These are phyloP conservation scores for Pelodiscus sinensis DNA, from an alignment of 2,113 vertebrate species.

Conservation along the genomic window DNA sequence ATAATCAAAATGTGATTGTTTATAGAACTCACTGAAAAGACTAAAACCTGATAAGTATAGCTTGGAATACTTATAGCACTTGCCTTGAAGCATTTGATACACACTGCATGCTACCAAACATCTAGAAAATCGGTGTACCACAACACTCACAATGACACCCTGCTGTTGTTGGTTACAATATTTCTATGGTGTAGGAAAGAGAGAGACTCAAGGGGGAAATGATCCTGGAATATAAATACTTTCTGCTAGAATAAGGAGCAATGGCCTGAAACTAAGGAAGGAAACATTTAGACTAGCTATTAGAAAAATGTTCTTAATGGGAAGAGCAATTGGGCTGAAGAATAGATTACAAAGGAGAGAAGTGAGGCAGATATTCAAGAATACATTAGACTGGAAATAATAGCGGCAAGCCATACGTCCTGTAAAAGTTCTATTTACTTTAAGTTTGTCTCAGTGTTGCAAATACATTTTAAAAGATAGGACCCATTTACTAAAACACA, in stretches of 20 bases:
- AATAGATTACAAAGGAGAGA: conserved; percentile 51
- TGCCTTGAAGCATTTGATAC: conserved; percentile 59
- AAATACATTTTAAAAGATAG: neutral
- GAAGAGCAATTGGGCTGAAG: conserved; percentile 64
- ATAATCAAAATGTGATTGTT: neutral
- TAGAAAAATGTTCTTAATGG: conserved; percentile 68
- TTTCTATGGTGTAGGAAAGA: conserved; percentile 59
- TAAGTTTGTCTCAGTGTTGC: neutral
- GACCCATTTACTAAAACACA: neutral
- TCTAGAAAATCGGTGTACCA: neutral
- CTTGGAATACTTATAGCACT: conserved; percentile 36
- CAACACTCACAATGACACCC: conserved; percentile 21
- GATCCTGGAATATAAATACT: conserved; percentile 64
- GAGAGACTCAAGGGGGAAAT: conserved; percentile 59
- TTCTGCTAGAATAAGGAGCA: conserved; percentile 73
- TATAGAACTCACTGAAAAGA: conserved; percentile 4
- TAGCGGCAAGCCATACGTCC: conserved; percentile 11
- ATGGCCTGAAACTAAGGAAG: conserved; percentile 72
- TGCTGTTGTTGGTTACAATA: conserved; percentile 55
- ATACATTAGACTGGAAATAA: conserved; percentile 25
- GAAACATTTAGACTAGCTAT: conserved; percentile 68
- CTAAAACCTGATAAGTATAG: conserved; percentile 13
- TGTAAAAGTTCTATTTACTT: neutral
- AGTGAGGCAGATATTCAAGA: conserved; percentile 44
- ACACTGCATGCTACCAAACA: conserved; percentile 40